These are phyloP conservation scores for Actias luna DNA, from an alignment of 2,888 invertebrate genomes.

Conservation along the genomic window DNA sequence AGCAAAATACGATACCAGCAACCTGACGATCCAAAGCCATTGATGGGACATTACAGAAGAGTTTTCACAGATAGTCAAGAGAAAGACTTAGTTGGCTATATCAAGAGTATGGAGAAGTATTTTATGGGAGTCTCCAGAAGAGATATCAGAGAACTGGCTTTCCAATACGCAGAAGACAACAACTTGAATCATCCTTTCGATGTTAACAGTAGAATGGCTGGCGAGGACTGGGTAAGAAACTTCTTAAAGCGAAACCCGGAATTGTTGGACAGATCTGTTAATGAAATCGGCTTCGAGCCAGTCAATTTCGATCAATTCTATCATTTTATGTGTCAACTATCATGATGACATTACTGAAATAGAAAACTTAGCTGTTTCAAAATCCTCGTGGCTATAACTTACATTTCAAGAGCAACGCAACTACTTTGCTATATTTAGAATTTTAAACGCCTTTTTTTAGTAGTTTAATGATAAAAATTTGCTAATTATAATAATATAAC, in stretches of 20 bases:
- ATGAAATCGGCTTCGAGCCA: constrained; percentile 66
- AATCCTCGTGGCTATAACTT: not conserved
- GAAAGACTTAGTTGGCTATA: constrained; percentile 74
- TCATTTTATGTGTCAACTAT: constrained; percentile 75
- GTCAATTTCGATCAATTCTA: constrained; percentile 79
- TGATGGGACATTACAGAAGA: constrained; percentile 75
- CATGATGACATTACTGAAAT: constrained; percentile 57
- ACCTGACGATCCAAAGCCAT: constrained; percentile 69
- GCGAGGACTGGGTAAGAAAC: constrained; percentile 77
- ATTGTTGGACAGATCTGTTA: constrained; percentile 61
- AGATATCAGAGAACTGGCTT: constrained; percentile 75
- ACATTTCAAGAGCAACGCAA: not conserved
- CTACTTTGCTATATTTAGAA: not conserved
- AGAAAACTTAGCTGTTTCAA: not conserved
- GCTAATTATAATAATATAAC: constrained; percentile 17
- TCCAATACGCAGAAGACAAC: constrained; percentile 75
- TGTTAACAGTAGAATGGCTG: constrained; percentile 74
- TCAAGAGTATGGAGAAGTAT: constrained; percentile 76
- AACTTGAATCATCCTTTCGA: constrained; percentile 72
- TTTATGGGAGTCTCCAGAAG: constrained; percentile 75
- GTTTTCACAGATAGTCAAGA: constrained; percentile 77
- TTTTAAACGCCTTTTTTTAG: not conserved
- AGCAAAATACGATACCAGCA: constrained; percentile 73
- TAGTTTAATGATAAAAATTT: not conserved
- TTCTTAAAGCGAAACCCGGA: constrained; percentile 76